A percentile compares a stretch with the other conserved stretches of the same genome.
Evolutionary conservation across 2,888 invertebrate species (phyloP).

Genomic region (Metellina segmentata): DNA sequence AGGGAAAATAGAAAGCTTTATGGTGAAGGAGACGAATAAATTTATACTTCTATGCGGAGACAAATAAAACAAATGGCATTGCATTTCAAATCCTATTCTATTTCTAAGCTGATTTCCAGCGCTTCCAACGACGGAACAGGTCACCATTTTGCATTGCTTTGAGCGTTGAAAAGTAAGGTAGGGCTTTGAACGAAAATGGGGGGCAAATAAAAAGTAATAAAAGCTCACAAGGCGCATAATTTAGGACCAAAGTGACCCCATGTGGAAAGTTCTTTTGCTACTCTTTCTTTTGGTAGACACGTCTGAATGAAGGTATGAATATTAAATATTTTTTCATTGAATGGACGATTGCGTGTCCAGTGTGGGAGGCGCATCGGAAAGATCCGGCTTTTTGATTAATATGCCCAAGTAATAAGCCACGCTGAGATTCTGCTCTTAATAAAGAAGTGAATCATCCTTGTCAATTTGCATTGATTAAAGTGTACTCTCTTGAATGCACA

Average conservation of each 20-base stretch:
- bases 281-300: neutral
- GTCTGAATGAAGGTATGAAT: conserved; percentile 27
- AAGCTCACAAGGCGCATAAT: neutral
- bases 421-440: neutral
- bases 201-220: too few species aligned
- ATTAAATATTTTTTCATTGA: conserved; percentile 12
- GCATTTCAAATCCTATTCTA: too few species aligned
- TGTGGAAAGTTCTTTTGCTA: neutral
- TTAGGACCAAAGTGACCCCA: neutral
- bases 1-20: too few species aligned
- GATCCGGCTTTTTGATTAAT: conserved; percentile 46
- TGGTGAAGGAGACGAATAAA: too few species aligned
- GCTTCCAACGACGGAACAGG: too few species aligned
- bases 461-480: neutral
- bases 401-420: neutral
- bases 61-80: too few species aligned
- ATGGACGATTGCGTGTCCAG: neutral
- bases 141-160: too few species aligned
- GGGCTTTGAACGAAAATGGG: too few species aligned
- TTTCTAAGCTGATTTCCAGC: too few species aligned
- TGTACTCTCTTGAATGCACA: neutral
- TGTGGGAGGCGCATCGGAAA: conserved; percentile 15
- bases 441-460: neutral
- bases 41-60: too few species aligned
- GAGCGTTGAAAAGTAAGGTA: too few species aligned